Evolutionary conservation across 2,113 vertebrate species (phyloP), one percentile per base, ranked within the genome.

Genomic region (Phainopepla nitens): DNA sequence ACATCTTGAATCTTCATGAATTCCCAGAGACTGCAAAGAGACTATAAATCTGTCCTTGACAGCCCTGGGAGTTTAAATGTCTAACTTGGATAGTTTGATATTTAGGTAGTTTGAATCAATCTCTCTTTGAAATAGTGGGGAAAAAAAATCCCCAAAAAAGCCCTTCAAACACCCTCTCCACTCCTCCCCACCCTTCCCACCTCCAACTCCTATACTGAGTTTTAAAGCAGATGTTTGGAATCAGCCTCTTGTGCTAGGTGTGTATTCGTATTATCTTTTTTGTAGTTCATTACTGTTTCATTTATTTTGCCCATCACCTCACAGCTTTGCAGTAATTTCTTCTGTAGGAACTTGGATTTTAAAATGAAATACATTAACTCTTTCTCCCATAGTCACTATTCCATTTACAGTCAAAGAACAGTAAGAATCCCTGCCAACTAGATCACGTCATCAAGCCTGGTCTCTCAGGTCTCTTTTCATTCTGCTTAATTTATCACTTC

Each of bases 401-500:
- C 76, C 50, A 89, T 87, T 79, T 92, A 71, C 44, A 92, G 56
- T 68, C 39, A 90, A 82, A 69, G 35, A 93, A 50, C 33, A 20
- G 23, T 62, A 87, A 94, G 53, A 92, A 88, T 80, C 78, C 45
- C 29, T 80, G 70, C 88, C 92, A 93, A 24, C 58, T 88, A 80
- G 42, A 83, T 85, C 79, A 57, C 23, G 8, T 82, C 88, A 93
- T 50, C 79, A 77, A 82, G 53, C 23, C 36, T 80, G 57, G 82
- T 94, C 79, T 94, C 95, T 90, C 36, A 72, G 94, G 75, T 94
- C 82, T 90, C 79, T 92, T 85, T 94, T 86, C 35, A 82, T 94
- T 96, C 82, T 88, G 58, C 82, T 90, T 93, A 88, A 89, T 95
- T 94, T 96, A 90, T 92, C 71, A 77, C 70, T 96, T 93, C 88